Base-by-base conservation (phyloP, 35 echinoderm and acorn worm genomes). In the Patiria miniata region DNA sequence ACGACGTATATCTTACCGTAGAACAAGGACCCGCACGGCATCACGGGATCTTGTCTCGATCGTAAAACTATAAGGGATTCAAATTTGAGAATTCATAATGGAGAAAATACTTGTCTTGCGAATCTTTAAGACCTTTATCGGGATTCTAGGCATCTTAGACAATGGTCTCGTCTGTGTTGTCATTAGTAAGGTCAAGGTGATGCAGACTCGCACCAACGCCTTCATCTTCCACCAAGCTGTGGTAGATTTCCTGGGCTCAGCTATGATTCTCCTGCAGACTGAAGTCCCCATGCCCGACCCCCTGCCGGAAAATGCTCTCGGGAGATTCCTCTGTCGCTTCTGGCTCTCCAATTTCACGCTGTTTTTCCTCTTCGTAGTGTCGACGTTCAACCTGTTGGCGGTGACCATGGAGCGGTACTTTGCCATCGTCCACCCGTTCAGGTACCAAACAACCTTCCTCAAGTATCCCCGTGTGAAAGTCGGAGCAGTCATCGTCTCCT, bases 351-450 rank as follows among this genome's bases (percentile, higher is more conserved):
- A 80, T 18, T 58, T 91, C 15, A 78, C 85, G 44, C 51, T 94
- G 77, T 94, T 83, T 47, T 60, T 55, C 37, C 52, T 82, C 32
- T 59, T 89, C 23, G 77, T 77, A 3, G 82, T 83, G 9, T 94
- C 92, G 10, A 81, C 87, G 8, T 85, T 89, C 50, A 94, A 88
- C 39, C 77, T 94, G 16, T 40, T 79, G 14, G 77, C 85, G 23
- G 34, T 94, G 32, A 83, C 92, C 10, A 51, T 94, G 33, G 92
- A 89, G 54, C 47, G 92, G 21, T 94, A 94, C 77, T 80, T 94
- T 47, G 92, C 92, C 1, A 83, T 94, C 14, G 92, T 90, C 6
- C 78, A 90, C 60, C 92, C 92, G 0, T 82, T 89, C 40, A 79
- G 40, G 34, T 89, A 68, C 36, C 52, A 82, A 33, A 14, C 40